A percentile compares a stretch with the other conserved stretches of the same genome.
These are phyloP conservation scores for Antedon mediterranea DNA, from an alignment of 53 echinoderm and acorn worm genomes.

Conservation along the genomic window DNA sequence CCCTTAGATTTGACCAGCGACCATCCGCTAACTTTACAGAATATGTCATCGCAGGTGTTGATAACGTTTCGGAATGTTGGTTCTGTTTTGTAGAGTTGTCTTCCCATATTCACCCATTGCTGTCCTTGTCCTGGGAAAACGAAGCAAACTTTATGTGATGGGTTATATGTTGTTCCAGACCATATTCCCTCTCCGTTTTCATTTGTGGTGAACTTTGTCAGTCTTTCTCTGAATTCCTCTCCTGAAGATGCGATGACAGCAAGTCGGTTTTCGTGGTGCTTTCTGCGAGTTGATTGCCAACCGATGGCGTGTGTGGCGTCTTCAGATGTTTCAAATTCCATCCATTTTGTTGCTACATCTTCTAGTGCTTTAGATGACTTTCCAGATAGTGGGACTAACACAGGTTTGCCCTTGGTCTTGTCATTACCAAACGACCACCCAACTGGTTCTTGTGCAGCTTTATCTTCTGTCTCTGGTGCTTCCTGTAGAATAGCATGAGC, in stretches of 20 bases:
- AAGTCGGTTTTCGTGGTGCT: conserved; percentile 53
- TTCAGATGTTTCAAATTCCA: conserved; percentile 27
- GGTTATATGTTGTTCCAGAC: conserved; percentile 20
- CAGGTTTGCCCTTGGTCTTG: conserved; percentile 22
- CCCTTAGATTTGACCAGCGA: conserved; percentile 39
- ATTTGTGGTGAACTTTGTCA: conserved; percentile 6
- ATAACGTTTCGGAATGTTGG: conserved; percentile 41
- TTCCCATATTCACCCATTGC: conserved; percentile 84
- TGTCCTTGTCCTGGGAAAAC: conserved; percentile 95
- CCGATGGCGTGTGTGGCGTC: conserved; percentile 65
- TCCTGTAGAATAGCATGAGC: conserved; percentile 80
- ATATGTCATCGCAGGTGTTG: conserved; percentile 55
- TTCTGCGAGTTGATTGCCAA: conserved; percentile 67
- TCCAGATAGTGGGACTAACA: conserved; percentile 62
- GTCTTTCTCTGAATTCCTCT: conserved; percentile 12
- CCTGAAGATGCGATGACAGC: conserved; percentile 63
- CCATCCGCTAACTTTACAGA: conserved; percentile 80
- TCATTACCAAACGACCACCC: not conserved
- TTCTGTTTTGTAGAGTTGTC: conserved; percentile 64
- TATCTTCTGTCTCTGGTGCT: conserved; percentile 9
- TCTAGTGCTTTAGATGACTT: conserved; percentile 54
- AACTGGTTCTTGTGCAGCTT: not conserved
- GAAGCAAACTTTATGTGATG: conserved; percentile 59
- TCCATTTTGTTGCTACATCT: conserved; percentile 59
- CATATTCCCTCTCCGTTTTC: conserved; percentile 29